Percentiles rank a stretch among this genome's conserved stretches.
These are phyloP conservation scores for Centrocercus urophasianus DNA, from an alignment of 2,113 vertebrate species.

Conservation along the genomic window DNA sequence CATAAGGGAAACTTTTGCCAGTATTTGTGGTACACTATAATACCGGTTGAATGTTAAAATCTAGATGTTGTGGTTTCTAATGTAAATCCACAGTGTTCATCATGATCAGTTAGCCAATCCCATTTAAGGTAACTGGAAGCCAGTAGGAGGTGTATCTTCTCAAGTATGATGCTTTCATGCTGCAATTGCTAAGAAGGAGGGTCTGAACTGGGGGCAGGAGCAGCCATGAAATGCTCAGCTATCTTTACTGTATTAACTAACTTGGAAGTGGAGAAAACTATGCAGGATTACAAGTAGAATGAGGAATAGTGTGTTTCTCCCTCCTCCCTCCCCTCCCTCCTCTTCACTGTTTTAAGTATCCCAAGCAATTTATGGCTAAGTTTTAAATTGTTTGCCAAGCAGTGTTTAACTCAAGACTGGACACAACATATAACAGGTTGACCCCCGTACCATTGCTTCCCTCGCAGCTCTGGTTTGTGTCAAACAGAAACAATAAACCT, in stretches of 20 bases:
- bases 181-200: background rate
- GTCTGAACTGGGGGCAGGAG: background rate
- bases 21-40: background rate
- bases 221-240: background rate
- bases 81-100: background rate
- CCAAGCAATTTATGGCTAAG: background rate
- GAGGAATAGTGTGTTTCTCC: conserved; percentile 23
- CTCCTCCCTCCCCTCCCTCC: accelerated
- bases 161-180: background rate
- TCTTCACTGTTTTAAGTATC: background rate
- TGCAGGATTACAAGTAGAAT: background rate
- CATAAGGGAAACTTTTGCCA: background rate
- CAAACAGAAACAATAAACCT: background rate
- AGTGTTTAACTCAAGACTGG: background rate
- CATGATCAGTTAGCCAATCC: background rate
- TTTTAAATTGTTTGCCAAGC: conserved; percentile 17
- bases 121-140: background rate
- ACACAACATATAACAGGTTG: background rate
- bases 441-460: background rate
- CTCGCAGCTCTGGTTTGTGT: background rate
- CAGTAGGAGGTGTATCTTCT: background rate
- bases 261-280: background rate
- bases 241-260: conserved; percentile 38
- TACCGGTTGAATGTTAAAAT: background rate
- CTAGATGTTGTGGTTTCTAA: background rate